Conservation (phyloP, 2,797 vertebrate genomes). For the Hyperoplus lanceolatus region DNA sequence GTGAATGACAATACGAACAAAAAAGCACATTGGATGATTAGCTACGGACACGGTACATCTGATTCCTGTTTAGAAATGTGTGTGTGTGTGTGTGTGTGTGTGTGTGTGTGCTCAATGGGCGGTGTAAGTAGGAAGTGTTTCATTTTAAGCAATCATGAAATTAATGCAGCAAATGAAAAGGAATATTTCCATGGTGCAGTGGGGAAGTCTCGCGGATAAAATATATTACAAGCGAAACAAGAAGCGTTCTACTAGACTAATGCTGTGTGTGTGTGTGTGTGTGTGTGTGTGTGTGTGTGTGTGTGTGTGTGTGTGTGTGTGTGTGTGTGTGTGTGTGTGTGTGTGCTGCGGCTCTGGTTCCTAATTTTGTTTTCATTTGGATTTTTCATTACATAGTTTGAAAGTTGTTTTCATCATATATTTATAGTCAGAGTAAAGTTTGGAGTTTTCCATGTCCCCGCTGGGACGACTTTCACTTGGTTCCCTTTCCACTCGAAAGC, state of each 20-base stretch:
- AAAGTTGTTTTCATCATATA: conserved; percentile 39
- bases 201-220: conserved; percentile 34
- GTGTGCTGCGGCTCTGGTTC: not conserved
- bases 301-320: too few species aligned
- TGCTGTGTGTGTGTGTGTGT: conserved; percentile 4
- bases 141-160: conserved; percentile 69
- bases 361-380: not conserved
- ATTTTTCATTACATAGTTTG: conserved; percentile 18
- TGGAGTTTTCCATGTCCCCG: conserved; percentile 19
- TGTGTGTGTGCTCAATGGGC: too few species aligned
- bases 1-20: conserved; percentile 50
- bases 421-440: conserved; percentile 33
- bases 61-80: conserved; percentile 66
- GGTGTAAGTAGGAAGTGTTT: conserved; percentile 54
- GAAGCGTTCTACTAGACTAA: conserved; percentile 32
- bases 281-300: too few species aligned
- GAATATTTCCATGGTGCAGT: conserved; percentile 43
- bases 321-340: too few species aligned
- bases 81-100: not conserved
- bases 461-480: conserved; percentile 61
- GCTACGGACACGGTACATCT: conserved; percentile 68
- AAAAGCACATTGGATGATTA: conserved; percentile 57
- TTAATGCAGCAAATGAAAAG: conserved; percentile 70
- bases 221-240: conserved; percentile 56
- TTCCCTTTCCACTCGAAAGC: conserved; percentile 61